A percentile compares a stretch with the other conserved stretches of the same genome.
Evolutionary conservation across 1,140 invertebrate species (phyloP).

Genomic region (Macrosteles quadrilineatus): DNA sequence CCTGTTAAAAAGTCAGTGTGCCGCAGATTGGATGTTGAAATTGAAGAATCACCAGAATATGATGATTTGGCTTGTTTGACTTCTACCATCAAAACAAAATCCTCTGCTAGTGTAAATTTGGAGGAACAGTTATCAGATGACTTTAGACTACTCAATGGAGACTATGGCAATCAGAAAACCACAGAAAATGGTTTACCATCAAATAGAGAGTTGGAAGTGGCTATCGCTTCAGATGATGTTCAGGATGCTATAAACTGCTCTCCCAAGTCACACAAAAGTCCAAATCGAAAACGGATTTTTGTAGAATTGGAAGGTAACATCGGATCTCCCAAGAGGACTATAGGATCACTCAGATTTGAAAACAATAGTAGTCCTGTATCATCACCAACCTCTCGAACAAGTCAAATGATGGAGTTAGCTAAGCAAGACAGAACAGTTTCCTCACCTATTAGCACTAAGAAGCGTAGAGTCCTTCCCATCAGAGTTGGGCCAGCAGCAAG

Average conservation of each 20-base stretch:
- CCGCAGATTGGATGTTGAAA: constrained; percentile 15
- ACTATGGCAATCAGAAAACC: too few species aligned
- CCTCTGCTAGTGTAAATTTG: too few species aligned
- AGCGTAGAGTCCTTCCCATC: neutral
- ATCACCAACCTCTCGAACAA: constrained; percentile 18
- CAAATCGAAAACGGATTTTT: neutral
- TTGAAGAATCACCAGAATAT: constrained; percentile 3
- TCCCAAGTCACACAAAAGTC: neutral
- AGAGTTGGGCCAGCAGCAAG: neutral
- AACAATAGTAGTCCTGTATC: constrained; percentile 9
- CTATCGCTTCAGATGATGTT: too few species aligned
- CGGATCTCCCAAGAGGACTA: neutral
- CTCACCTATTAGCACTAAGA: neutral
- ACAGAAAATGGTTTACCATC: too few species aligned
- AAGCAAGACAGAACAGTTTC: constrained; percentile 10
- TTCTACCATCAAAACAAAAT: too few species aligned
- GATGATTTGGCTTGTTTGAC: neutral
- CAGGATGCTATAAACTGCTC: neutral
- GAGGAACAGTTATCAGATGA: too few species aligned
- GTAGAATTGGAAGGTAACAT: neutral
- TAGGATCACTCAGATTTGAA: constrained; percentile 8
- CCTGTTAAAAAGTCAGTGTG: constrained; percentile 24
- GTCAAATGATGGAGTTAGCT: constrained; percentile 20
- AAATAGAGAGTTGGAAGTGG: too few species aligned
- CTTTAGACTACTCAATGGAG: too few species aligned